These are phyloP conservation scores for Sitobion miscanthi DNA, from an alignment of 1,140 invertebrate species.

Conservation along the genomic window DNA sequence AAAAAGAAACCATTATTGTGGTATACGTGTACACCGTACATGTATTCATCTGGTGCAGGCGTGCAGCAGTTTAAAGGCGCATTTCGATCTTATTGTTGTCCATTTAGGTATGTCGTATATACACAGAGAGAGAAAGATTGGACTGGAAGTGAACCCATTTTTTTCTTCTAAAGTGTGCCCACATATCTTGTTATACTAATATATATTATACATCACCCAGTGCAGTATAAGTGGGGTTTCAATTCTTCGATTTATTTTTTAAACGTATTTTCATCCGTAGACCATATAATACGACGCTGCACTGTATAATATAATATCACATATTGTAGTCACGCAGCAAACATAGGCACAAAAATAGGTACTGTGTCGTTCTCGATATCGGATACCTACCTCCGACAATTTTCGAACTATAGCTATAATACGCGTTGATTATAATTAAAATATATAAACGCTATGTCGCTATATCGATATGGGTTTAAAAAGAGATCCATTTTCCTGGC, in stretches of 20 bases:
- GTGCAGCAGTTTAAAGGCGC: slow-evolving; percentile 17
- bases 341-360: not conserved
- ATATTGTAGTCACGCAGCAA: not conserved
- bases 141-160: not conserved
- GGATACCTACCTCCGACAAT: not conserved
- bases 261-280: not conserved
- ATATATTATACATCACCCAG: not conserved
- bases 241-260: not conserved
- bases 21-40: not conserved
- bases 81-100: slow-evolving; percentile 23
- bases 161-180: not conserved
- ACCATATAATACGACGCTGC: not conserved
- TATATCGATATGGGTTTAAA: not conserved
- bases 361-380: too few species aligned
- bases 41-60: not conserved
- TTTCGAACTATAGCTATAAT: not conserved
- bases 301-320: not conserved
- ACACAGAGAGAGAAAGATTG: not conserved
- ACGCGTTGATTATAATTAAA: not conserved
- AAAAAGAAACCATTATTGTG: slow-evolving; percentile 38
- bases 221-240: not conserved
- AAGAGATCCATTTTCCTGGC: not conserved
- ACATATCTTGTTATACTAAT: not conserved
- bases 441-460: not conserved
- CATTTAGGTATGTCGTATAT: not conserved